phyloP scores from a whole-genome alignment of 2,888 invertebrate genomes.

The Fragum whitleyi region DNA sequence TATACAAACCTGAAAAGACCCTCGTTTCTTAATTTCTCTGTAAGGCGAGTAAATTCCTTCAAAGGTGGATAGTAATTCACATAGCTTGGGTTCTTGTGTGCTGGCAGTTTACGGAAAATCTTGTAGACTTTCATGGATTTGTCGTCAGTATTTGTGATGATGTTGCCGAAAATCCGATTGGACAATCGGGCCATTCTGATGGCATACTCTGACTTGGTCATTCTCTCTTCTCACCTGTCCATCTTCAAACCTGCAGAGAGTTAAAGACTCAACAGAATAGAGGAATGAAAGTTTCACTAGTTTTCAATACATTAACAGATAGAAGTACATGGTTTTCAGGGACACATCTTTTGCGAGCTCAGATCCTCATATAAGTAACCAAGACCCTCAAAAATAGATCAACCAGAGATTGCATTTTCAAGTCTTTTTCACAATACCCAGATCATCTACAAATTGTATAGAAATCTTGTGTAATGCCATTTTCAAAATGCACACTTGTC shows the following conservation, averaged over 20 bases:
- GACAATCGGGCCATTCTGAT: constrained; percentile 94
- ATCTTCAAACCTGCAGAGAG: neutral
- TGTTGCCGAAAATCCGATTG: constrained; percentile 94
- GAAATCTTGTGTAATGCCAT: too few relatives aligned
- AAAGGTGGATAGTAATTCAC: constrained; percentile 95
- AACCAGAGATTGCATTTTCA: too few relatives aligned
- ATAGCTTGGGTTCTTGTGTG: constrained; percentile 90
- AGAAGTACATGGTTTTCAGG: too few relatives aligned
- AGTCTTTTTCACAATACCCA: too few relatives aligned
- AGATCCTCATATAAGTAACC: too few relatives aligned
- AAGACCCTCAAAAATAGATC: too few relatives aligned
- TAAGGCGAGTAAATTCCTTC: constrained; percentile 90
- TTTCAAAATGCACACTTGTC: too few relatives aligned
- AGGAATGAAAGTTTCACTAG: too few relatives aligned
- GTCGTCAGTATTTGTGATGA: constrained; percentile 90
- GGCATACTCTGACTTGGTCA: constrained; percentile 90
- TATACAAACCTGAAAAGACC: constrained; percentile 82
- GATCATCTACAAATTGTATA: too few relatives aligned
- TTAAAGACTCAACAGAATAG: neutral
- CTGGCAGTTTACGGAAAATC: constrained; percentile 91
- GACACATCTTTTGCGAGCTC: too few relatives aligned
- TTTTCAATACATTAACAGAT: too few relatives aligned
- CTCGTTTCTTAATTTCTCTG: constrained; percentile 86
- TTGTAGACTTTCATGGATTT: constrained; percentile 88
- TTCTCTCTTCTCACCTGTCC: neutral